phyloP scores from a whole-genome alignment of 2,888 invertebrate species.

The Caenorhabditis auriculariae region DNA sequence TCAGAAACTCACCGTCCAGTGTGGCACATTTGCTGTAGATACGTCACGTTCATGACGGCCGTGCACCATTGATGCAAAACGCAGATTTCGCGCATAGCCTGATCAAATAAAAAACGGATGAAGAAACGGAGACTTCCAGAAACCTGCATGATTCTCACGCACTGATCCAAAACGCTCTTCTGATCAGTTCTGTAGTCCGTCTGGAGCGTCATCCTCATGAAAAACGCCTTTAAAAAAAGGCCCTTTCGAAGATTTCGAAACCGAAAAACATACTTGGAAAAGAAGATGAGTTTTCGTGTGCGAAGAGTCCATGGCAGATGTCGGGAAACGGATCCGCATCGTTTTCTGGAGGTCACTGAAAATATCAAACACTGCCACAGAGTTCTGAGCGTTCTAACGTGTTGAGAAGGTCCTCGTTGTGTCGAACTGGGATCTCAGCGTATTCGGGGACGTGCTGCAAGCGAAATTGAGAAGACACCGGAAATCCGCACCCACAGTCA shows the following conservation, averaged over 20 bases:
- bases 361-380: not conserved
- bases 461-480: not conserved
- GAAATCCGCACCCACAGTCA: conserved; percentile 69
- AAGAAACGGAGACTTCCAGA: conserved; percentile 7
- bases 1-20: conserved; percentile 18
- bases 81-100: conserved; percentile 93
- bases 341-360: conserved; percentile 26
- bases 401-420: conserved; percentile 92
- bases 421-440: conserved; percentile 89
- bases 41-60: conserved; percentile 77
- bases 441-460: conserved; percentile 79
- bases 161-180: conserved; percentile 93
- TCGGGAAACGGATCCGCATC: conserved; percentile 61
- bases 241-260: not conserved
- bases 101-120: conserved; percentile 27
- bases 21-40: conserved; percentile 73
- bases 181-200: conserved; percentile 93
- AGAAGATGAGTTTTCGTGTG: conserved; percentile 90
- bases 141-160: conserved; percentile 88
- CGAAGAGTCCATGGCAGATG: conserved; percentile 80
- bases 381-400: conserved; percentile 70
- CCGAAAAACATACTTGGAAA: conserved; percentile 71
- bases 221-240: conserved; percentile 75
- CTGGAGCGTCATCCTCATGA: conserved; percentile 80
- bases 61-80: conserved; percentile 88